Conservation (phyloP, 2,797 vertebrate species). For the Galaxias olidus region DNA sequence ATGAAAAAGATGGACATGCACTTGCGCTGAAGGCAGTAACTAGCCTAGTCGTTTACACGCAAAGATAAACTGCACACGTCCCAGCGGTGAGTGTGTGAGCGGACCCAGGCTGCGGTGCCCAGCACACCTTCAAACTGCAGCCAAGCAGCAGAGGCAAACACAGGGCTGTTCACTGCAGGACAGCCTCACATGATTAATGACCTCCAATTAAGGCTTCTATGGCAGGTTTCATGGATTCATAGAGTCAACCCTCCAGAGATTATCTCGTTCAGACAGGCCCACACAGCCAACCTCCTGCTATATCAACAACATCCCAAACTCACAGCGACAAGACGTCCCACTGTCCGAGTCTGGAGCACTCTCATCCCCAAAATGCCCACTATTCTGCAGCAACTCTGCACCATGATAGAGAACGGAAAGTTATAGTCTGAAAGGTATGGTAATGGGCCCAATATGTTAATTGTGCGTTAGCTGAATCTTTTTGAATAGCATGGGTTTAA, state of each 20-base stretch:
- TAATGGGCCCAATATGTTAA: too few relatives aligned
- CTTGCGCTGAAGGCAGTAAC: background rate
- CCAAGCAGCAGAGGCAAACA: slow-evolving; percentile 68
- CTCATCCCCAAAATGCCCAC: background rate
- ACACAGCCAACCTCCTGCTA: slow-evolving; percentile 31
- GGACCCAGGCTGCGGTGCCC: slow-evolving; percentile 33
- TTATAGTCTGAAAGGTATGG: too few relatives aligned
- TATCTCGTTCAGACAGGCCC: slow-evolving; percentile 64
- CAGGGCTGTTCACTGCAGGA: slow-evolving; percentile 69
- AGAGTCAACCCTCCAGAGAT: slow-evolving; percentile 60
- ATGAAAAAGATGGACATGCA: background rate
- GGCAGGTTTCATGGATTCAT: slow-evolving; percentile 73
- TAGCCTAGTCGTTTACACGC: background rate
- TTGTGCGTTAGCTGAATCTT: too few relatives aligned
- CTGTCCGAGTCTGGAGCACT: slow-evolving; percentile 28
- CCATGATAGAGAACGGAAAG: background rate
- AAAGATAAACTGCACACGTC: slow-evolving; percentile 8
- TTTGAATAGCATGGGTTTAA: too few relatives aligned
- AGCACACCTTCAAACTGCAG: slow-evolving; percentile 43
- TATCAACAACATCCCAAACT: slow-evolving; percentile 58
- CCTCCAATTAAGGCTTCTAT: slow-evolving; percentile 76
- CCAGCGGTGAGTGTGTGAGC: slow-evolving; percentile 18
- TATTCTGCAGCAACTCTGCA: slow-evolving; percentile 15
- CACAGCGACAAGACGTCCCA: slow-evolving; percentile 42
- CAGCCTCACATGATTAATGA: slow-evolving; percentile 78